A percentile compares a stretch with the other conserved stretches of the same genome.
phyloP scores from a whole-genome alignment of 2,113 vertebrate genomes.

The Lophochroa leadbeateri region DNA sequence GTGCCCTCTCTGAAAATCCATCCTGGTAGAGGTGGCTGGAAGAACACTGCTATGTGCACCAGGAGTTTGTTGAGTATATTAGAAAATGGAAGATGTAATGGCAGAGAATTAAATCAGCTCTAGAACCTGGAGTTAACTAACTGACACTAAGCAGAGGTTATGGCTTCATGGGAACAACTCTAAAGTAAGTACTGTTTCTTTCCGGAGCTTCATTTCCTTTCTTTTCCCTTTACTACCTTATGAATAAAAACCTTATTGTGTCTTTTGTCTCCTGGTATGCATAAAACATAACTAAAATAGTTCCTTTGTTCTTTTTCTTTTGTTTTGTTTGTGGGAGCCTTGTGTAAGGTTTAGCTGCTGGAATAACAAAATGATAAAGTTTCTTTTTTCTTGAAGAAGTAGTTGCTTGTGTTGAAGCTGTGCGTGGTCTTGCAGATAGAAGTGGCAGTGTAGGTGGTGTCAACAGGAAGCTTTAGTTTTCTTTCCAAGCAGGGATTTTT shows the following conservation, averaged over 20 bases:
- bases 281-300: neutral
- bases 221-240: neutral
- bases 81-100: neutral
- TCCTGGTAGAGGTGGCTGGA: neutral
- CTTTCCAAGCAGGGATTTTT: neutral
- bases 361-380: neutral
- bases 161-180: neutral
- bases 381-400: slow-evolving; percentile 46
- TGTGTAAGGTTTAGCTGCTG: slow-evolving; percentile 26
- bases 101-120: neutral
- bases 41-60: neutral
- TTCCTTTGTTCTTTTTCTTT: slow-evolving; percentile 35
- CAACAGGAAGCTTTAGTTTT: neutral
- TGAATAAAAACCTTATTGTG: slow-evolving; percentile 53
- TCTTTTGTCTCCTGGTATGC: slow-evolving; percentile 37
- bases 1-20: accelerated
- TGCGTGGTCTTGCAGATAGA: accelerated
- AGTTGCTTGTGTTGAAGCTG: neutral
- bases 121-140: neutral
- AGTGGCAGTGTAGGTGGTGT: neutral
- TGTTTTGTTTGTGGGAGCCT: slow-evolving; percentile 36
- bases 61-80: neutral
- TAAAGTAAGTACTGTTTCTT: neutral
- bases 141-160: neutral
- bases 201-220: neutral